Evolutionary conservation across 1,140 invertebrate genomes (phyloP).

Genomic region (Cepaea nemoralis): DNA sequence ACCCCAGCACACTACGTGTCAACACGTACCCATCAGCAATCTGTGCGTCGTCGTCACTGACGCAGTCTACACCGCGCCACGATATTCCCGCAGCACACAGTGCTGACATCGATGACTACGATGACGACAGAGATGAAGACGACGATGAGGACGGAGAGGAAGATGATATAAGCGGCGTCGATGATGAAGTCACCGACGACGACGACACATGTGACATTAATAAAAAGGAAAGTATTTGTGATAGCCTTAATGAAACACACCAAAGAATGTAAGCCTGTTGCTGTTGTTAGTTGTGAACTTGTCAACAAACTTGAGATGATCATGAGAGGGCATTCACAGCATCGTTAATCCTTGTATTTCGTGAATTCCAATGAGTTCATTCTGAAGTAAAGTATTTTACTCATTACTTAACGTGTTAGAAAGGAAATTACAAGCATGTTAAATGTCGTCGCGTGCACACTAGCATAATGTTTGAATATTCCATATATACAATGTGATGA

Average conservation of each 20-base stretch:
- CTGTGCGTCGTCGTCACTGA: background rate
- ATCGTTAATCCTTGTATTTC: too few relatives aligned
- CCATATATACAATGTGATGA: too few relatives aligned
- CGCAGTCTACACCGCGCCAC: background rate
- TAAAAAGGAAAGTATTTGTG: background rate
- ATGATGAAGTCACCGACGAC: background rate
- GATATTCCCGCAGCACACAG: background rate
- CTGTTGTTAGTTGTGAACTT: too few relatives aligned
- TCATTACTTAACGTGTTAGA: too few relatives aligned
- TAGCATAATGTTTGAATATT: too few relatives aligned
- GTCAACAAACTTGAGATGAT: too few relatives aligned
- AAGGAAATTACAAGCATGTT: too few relatives aligned
- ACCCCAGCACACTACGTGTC: slow-evolving; percentile 44
- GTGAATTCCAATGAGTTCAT: too few relatives aligned
- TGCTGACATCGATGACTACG: background rate
- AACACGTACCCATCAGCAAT: slow-evolving; percentile 2
- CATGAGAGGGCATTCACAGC: too few relatives aligned
- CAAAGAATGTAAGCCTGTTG: background rate
- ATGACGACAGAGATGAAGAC: slow-evolving; percentile 1
- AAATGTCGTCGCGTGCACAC: too few relatives aligned
- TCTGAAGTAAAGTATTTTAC: too few relatives aligned
- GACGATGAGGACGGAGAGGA: background rate
- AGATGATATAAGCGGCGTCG: background rate
- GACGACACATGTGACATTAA: background rate
- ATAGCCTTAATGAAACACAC: background rate